Evolutionary conservation across 1,140 invertebrate species (phyloP).

Genomic region (Calliopsis andreniformis): DNA sequence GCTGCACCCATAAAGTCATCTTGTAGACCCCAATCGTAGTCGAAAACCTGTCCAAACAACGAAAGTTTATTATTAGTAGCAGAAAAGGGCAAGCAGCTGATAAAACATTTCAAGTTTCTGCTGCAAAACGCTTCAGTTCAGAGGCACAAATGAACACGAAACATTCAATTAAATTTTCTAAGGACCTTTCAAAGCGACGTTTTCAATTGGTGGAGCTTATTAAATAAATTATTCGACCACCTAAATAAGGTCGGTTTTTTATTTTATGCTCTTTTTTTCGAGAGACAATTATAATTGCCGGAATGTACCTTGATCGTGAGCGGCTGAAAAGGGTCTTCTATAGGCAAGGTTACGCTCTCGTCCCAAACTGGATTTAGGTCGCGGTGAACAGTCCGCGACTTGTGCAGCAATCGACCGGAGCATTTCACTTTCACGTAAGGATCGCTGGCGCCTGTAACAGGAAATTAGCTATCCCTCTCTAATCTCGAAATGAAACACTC

Average conservation of each 20-base stretch:
- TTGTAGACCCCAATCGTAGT: constrained; percentile 98
- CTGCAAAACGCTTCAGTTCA: not conserved
- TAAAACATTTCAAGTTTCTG: not conserved
- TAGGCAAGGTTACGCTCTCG: constrained; percentile 96
- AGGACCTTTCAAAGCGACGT: not conserved
- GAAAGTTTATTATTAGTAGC: constrained; percentile 18
- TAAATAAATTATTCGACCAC: not conserved
- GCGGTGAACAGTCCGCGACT: constrained; percentile 94
- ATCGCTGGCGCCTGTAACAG: constrained; percentile 93
- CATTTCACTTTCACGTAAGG: constrained; percentile 99
- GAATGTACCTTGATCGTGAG: constrained; percentile 91
- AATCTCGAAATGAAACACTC: too few species aligned
- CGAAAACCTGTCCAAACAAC: constrained; percentile 89
- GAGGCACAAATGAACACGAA: not conserved
- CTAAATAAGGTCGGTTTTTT: too few species aligned
- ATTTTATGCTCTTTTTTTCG: not conserved
- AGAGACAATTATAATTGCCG: not conserved
- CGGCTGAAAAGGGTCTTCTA: constrained; percentile 96
- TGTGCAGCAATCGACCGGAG: constrained; percentile 93
- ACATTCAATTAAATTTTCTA: not conserved
- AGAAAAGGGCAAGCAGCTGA: constrained; percentile 23
- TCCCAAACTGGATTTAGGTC: constrained; percentile 97
- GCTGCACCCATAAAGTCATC: constrained; percentile 99
- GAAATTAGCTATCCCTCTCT: not conserved
- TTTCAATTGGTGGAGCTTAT: not conserved